Evolutionary conservation across 2,113 vertebrate genomes (phyloP).

Genomic region (Clarias gariepinus): DNA sequence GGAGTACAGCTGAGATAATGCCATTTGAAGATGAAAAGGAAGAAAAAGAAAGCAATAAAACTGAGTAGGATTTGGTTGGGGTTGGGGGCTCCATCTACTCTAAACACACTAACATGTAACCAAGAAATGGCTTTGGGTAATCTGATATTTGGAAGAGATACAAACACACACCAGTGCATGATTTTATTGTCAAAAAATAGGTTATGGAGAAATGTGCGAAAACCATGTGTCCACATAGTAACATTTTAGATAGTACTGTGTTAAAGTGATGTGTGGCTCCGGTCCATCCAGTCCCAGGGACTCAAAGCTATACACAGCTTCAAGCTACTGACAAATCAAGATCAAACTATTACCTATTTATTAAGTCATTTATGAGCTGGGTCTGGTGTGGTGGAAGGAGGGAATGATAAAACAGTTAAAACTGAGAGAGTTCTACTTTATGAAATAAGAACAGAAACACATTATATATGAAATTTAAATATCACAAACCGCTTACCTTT

Average conservation of each 20-base stretch:
- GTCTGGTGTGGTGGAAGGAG: neutral
- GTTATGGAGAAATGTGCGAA: neutral
- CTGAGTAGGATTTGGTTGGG: neutral
- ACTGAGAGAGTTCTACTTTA: neutral
- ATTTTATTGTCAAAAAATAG: neutral
- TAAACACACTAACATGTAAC: slow-evolving; percentile 27
- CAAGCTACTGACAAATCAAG: neutral
- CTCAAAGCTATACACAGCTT: neutral
- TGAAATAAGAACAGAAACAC: neutral
- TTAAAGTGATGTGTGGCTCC: neutral
- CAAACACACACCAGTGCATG: neutral
- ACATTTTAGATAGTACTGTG: neutral
- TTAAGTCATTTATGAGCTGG: neutral
- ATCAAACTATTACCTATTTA: slow-evolving; percentile 3
- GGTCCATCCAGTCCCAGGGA: neutral
- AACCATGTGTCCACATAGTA: neutral
- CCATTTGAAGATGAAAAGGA: neutral
- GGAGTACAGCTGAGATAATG: neutral
- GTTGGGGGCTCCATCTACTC: slow-evolving; percentile 8
- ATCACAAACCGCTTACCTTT: slow-evolving; percentile 59
- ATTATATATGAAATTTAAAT: neutral
- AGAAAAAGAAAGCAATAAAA: slow-evolving; percentile 4
- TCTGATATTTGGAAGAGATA: slow-evolving; percentile 16
- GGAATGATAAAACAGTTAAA: neutral
- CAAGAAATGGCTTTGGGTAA: slow-evolving; percentile 28